A percentile compares a stretch with the other conserved stretches of the same genome.
Evolutionary conservation across 2,888 invertebrate species (phyloP).

Genomic region (Ectemnius lituratus): DNA sequence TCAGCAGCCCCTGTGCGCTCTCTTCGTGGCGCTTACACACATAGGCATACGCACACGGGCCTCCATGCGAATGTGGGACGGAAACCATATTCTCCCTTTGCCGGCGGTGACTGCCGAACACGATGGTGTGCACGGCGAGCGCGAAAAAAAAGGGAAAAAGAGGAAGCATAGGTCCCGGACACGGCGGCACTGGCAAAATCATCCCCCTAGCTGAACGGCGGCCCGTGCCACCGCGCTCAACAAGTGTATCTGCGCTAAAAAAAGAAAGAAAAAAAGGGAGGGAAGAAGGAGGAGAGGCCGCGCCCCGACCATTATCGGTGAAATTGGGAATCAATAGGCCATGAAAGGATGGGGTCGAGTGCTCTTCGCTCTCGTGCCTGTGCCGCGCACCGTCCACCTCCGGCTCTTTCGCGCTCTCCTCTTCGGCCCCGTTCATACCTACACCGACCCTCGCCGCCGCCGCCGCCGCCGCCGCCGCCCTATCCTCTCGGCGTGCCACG

Average conservation of each 20-base stretch:
- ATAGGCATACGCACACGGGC: slow-evolving; percentile 46
- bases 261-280: slow-evolving; percentile 55
- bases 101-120: slow-evolving; percentile 29
- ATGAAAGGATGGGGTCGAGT: slow-evolving; percentile 63
- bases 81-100: slow-evolving; percentile 67
- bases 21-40: too few relatives aligned
- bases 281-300: slow-evolving; percentile 3
- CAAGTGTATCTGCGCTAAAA: slow-evolving; percentile 76
- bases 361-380: slow-evolving; percentile 31
- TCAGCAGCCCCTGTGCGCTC: slow-evolving; percentile 53
- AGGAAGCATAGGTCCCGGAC: slow-evolving; percentile 54
- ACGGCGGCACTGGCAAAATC: slow-evolving; percentile 60
- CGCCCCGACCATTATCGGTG: slow-evolving; percentile 71
- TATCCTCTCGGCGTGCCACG: slow-evolving; percentile 21
- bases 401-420: not conserved
- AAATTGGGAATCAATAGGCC: slow-evolving; percentile 77
- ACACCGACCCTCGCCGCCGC: not conserved
- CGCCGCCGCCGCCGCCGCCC: too few relatives aligned
- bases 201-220: slow-evolving; percentile 41
- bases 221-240: slow-evolving; percentile 67
- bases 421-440: too few relatives aligned
- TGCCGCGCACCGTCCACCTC: slow-evolving; percentile 38
- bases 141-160: slow-evolving; percentile 53
- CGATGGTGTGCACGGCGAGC: slow-evolving; percentile 52
- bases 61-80: slow-evolving; percentile 68